Evolutionary conservation across 1,140 invertebrate genomes (phyloP), one percentile per base, ranked within the genome.

Genomic region (Tetragnatha versicolor): DNA sequence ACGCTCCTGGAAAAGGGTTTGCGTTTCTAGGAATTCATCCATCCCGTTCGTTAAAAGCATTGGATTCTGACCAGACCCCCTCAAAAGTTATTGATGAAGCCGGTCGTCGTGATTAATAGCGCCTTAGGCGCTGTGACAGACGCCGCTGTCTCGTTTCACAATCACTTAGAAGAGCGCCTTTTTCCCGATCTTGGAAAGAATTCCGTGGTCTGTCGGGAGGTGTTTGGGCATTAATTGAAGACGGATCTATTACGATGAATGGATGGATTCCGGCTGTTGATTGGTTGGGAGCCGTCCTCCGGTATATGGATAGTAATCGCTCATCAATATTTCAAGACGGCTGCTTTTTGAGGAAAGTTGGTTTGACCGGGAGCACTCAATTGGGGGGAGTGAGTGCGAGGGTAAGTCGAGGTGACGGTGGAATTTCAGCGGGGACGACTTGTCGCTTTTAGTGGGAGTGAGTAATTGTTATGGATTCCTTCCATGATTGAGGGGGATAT

Each of bases 1-100:
- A 60, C 22, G 25, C 6, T 6, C 27, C 29, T n/a, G 10, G 58
- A 63, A 22, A 37, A 39, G 33, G 33, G 35, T 2, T 12, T 17
- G 55, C 20, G 29, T 14, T 42, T 42, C 33, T 39, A n/a, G 42
- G 35, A 65, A n/a, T 17, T 42, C 31, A 39, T 42, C 14, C n/a
- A 42, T n/a, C n/a, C 61, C 25, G 42, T 10, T 47, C 37, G 72
- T 75, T 75, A 75, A 75, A 75, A 75, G 72, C 72, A 75, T 49
- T 63, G 72, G 55, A 72, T 72, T 72, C 53, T 63, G 72, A 49
- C 72, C 72, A 49, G 22, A 25, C 39, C 39, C 58, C 72, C 72
- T 63, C 60, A 75, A 75, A 63, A 75, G 72, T 75, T 75, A 75
- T 75, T 75, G 72, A 75, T 75, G 72, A 58, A 75, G 72, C 39